Percentiles rank a stretch among this genome's conserved stretches.
Evolutionary conservation across 2,113 vertebrate species (phyloP).

Genomic region (Sceloporus undulatus): DNA sequence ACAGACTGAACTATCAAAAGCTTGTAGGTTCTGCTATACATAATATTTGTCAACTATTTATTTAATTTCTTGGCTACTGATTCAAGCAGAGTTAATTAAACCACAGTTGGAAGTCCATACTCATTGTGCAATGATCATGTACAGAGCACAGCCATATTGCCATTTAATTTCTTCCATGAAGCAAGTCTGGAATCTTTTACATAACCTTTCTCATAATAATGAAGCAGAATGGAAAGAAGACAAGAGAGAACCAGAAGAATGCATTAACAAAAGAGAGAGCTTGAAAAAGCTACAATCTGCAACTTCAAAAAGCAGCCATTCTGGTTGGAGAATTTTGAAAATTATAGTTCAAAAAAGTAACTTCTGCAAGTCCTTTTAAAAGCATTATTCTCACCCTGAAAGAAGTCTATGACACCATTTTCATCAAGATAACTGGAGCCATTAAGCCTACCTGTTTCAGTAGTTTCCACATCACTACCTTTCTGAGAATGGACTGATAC

Average conservation of each 20-base stretch:
- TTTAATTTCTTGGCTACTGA: conserved; percentile 14
- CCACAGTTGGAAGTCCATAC: background rate
- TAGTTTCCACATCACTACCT: background rate
- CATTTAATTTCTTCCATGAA: background rate
- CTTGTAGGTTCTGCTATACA: background rate
- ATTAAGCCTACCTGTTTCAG: background rate
- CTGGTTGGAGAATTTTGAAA: background rate
- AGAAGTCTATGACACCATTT: background rate
- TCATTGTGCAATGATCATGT: conserved; percentile 10
- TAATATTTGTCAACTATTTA: conserved; percentile 29
- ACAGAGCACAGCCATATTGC: background rate
- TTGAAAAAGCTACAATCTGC: too few relatives aligned
- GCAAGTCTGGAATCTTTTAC: background rate
- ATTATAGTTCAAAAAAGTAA: background rate
- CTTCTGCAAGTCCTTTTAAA: background rate
- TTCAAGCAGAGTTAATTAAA: conserved; percentile 2
- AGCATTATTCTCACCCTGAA: background rate
- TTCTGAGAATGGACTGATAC: background rate
- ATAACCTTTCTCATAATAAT: background rate
- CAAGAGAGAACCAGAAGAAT: background rate
- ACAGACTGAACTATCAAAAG: background rate
- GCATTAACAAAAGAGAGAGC: background rate
- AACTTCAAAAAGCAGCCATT: background rate
- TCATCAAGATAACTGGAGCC: background rate
- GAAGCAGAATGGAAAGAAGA: background rate